Evolutionary conservation across 2,797 vertebrate species (phyloP), one percentile per base, ranked within the genome.

Genomic region (Gymnoscopelus braueri): DNA sequence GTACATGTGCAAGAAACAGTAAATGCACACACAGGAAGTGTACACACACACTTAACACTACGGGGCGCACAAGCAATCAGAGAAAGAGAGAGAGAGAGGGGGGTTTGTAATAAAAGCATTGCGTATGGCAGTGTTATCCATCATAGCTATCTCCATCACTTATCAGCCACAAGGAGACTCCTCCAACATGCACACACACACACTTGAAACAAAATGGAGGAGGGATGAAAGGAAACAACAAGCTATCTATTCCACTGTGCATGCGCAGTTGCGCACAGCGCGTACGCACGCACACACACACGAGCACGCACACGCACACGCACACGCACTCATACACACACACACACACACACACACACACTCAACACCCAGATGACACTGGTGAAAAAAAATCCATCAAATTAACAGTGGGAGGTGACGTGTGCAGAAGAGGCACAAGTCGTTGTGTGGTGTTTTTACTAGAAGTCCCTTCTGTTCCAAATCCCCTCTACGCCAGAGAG

Each of bases 71-170:
- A 61, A 56, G 61, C 19, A 70, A 50, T 59, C 49, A 54, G 12
- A 53, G 32, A 13, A 75, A 52, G 44, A 79, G 9, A 44, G 58
- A 67, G 56, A 67, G 56, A 68, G 39, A 57, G 53, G 19, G 49
- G 26, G 23, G 60, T 66, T 74, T 73, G 26, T 29, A 54, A 57
- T 72, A 32, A 63, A 26, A 29, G 64, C 64, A 64, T 60, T 52
- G 65, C 69, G 69, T 47, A 26, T 79, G 70, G 44, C 24, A 26
- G 73, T 61, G 72, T 83, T 85, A 86, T 87, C 79, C 83, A 88
- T 86, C 83, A 83, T 55, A 77, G 75, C 68, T 85, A 85, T 87
- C 81, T 85, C 77, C 84, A 88, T 85, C 80, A 80, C 74, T 84
- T 82, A 88, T 87, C 84, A 86, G 72, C 72, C 71, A 72, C 72